Base-by-base conservation (phyloP, 1,140 invertebrate species). In the Euwallacea fornicatus region DNA sequence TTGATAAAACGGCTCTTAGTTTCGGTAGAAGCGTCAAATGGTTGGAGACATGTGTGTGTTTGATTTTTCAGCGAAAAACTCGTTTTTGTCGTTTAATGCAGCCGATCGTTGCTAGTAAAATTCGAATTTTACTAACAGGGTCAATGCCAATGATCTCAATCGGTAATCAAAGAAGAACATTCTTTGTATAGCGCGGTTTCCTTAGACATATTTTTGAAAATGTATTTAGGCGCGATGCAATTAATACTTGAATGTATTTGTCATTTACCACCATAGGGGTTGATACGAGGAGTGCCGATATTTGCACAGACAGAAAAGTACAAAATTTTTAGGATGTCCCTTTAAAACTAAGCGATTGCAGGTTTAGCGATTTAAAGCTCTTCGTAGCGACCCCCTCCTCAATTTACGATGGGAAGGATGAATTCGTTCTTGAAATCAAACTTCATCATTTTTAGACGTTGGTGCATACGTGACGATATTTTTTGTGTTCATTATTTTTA, bases 191-290 rank as follows among this genome's bases (percentile, higher is more conserved):
- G 63, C 47, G 43, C 61, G 55, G 73, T 54, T 71, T 66, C 73
- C 75, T 75, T 61, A 71, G 72, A 77, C 58, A 76, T 78, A 78
- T 78, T 78, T 78, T 78, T 78, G 70, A 74, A 78, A 50, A 50
- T 50, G 13, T 50, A 10, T 50, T 50, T 50, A 50, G 13, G 13
- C 9, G 46, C 46, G 13, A 50, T 13, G 46, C 72, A 73, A 33
- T 33, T 33, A 33, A 33, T 33, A 33, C 21, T 33, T 33, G 21
- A 33, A 33, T 33, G 21, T 33, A 33, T 33, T 33, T 33, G 21
- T 33, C 21, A 33, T 4, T 33, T 33, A 33, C 21, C 21, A 33
- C 21, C 21, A 1, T 2, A 33, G 21, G 21, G 21, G 21, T 33
- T 33, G 21, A 33, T 33, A 4, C 21, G 21, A 33, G 21, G 21